Conservation (phyloP, 92 coral and sea anemone species). For the Palythoa grandis region DNA sequence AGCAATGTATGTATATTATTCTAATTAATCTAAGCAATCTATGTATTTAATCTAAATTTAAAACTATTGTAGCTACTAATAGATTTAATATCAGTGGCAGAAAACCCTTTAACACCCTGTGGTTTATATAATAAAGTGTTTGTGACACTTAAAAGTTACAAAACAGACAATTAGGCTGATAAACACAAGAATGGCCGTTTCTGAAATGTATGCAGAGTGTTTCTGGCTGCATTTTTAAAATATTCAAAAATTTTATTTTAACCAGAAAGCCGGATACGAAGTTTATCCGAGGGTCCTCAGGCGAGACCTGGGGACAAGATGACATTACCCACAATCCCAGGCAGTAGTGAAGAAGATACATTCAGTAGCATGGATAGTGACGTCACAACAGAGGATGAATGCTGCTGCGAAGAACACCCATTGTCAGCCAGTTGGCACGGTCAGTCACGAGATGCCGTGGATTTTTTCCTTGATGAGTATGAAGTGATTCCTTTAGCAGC, state of each 20-base stretch:
- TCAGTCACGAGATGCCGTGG: slow-evolving; percentile 69
- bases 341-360: slow-evolving; percentile 72
- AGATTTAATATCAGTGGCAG: too few species aligned
- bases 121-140: too few species aligned
- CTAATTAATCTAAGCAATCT: too few species aligned
- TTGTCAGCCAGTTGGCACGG: slow-evolving; percentile 92
- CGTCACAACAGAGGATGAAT: slow-evolving; percentile 51
- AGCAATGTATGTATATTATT: too few species aligned
- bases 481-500: slow-evolving; percentile 78
- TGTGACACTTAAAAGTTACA: too few species aligned
- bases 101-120: too few species aligned
- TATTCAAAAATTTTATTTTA: background rate
- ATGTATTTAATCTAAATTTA: too few species aligned
- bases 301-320: slow-evolving; percentile 49
- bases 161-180: too few species aligned
- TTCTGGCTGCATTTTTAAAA: too few species aligned
- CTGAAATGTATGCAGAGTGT: too few species aligned
- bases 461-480: slow-evolving; percentile 83
- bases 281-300: slow-evolving; percentile 35
- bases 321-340: slow-evolving; percentile 87
- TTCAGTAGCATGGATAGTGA: slow-evolving; percentile 54
- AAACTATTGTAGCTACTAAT: too few species aligned
- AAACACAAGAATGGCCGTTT: too few species aligned
- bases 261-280: slow-evolving; percentile 39
- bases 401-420: slow-evolving; percentile 55